A percentile compares a stretch with the other conserved stretches of the same genome.
Evolutionary conservation across 1,140 invertebrate genomes (phyloP).

Genomic region (Drosophila mayri): DNA sequence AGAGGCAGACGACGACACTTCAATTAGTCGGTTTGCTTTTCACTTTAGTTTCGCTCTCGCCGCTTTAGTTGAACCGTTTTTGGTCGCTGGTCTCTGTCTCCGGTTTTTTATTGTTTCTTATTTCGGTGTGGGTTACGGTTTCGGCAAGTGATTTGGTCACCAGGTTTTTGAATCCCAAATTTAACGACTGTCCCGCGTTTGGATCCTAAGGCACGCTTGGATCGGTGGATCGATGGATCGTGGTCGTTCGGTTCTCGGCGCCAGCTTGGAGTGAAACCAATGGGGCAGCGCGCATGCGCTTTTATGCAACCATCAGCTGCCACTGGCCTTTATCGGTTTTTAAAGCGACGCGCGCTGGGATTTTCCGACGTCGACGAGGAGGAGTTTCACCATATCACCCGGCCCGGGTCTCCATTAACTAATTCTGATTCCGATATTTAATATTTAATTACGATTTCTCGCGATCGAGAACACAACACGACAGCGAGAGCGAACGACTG

Average conservation of each 20-base stretch:
- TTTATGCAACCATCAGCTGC: slow-evolving; percentile 53
- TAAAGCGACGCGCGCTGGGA: slow-evolving; percentile 37
- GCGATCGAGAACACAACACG: slow-evolving; percentile 44
- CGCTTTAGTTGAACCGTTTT: slow-evolving; percentile 36
- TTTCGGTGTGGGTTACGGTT: slow-evolving; percentile 11
- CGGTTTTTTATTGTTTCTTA: slow-evolving; percentile 10
- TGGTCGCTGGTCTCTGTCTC: slow-evolving; percentile 7
- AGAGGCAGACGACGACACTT: slow-evolving; percentile 45
- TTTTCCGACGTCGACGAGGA: slow-evolving; percentile 46
- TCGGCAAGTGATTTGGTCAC: slow-evolving; percentile 16
- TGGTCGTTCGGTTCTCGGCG: slow-evolving; percentile 31
- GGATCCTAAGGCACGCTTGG: background rate
- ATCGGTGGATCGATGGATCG: background rate
- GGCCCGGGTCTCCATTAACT: slow-evolving; percentile 25
- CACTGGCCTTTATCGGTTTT: slow-evolving; percentile 6
- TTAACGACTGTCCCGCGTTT: slow-evolving; percentile 6
- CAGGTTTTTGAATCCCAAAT: background rate
- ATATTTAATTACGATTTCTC: slow-evolving; percentile 10
- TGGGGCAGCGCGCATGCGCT: slow-evolving; percentile 44
- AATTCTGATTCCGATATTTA: slow-evolving; percentile 8
- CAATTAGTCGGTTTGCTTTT: slow-evolving; percentile 72
- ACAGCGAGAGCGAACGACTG: slow-evolving; percentile 60
- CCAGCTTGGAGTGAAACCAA: slow-evolving; percentile 61
- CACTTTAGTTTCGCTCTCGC: slow-evolving; percentile 57
- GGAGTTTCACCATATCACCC: slow-evolving; percentile 39